These are phyloP conservation scores for Hemiprocne comata DNA, from an alignment of 2,113 vertebrate genomes.

Conservation along the genomic window DNA sequence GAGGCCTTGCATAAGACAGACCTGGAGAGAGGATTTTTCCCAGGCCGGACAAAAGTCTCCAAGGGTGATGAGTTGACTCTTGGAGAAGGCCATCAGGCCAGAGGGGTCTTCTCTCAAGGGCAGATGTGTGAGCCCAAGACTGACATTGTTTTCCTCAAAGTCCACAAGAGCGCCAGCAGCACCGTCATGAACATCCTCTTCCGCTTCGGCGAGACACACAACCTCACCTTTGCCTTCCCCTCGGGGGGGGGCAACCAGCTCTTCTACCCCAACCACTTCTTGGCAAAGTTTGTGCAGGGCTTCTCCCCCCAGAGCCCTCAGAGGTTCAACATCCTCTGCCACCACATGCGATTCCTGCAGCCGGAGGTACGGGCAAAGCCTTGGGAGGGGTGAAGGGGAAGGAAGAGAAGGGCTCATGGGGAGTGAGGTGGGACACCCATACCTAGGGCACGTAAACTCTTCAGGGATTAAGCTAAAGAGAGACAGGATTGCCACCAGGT, in stretches of 20 bases:
- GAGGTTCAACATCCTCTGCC: slow-evolving; percentile 85
- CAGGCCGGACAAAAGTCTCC: neutral
- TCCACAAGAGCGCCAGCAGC: slow-evolving; percentile 88
- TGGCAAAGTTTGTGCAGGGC: slow-evolving; percentile 77
- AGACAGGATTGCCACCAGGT: neutral
- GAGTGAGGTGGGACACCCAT: neutral
- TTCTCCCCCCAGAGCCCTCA: slow-evolving; percentile 20
- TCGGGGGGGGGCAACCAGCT: slow-evolving; percentile 72
- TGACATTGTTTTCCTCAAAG: slow-evolving; percentile 86
- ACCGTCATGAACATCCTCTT: slow-evolving; percentile 86
- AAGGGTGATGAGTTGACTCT: neutral
- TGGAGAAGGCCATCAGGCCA: neutral
- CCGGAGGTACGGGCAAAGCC: slow-evolving; percentile 69
- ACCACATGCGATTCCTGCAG: slow-evolving; percentile 85
- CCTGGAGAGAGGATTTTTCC: neutral
- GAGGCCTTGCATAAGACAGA: neutral
- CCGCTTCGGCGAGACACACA: slow-evolving; percentile 81
- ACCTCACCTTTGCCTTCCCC: slow-evolving; percentile 85
- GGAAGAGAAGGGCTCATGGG: fast-evolving
- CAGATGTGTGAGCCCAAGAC: slow-evolving; percentile 71
- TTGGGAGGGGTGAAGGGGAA: fast-evolving
- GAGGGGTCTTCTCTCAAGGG: neutral
- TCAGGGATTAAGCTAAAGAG: neutral
- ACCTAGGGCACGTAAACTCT: fast-evolving
- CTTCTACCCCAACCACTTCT: slow-evolving; percentile 79